These are phyloP conservation scores for Stegodyphus mimosarum DNA, from an alignment of 1,140 invertebrate genomes.

Conservation along the genomic window DNA sequence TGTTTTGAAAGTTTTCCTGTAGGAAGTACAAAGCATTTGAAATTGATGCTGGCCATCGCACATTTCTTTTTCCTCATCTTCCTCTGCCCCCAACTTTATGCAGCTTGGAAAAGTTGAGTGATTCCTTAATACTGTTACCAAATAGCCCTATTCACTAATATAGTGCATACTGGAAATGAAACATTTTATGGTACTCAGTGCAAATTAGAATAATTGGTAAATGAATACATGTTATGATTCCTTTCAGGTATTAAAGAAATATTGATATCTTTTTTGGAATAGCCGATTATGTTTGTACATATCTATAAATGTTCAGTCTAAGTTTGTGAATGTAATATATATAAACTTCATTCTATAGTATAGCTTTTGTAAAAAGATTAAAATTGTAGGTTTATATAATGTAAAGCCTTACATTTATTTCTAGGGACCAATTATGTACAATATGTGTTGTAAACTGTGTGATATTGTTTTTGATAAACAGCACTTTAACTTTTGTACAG, in stretches of 20 bases:
- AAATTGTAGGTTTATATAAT: slow-evolving; percentile 26
- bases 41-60: slow-evolving; percentile 51
- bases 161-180: too few species aligned
- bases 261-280: too few species aligned
- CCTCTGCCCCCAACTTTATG: neutral
- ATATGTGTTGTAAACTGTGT: slow-evolving; percentile 38
- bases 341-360: neutral
- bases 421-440: slow-evolving; percentile 48
- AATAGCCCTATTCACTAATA: too few species aligned
- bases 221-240: too few species aligned
- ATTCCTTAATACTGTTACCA: too few species aligned
- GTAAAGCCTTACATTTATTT: slow-evolving; percentile 30
- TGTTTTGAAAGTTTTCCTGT: neutral
- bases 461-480: slow-evolving; percentile 50
- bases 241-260: too few species aligned
- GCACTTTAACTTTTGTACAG: slow-evolving; percentile 40
- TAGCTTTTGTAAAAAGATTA: neutral
- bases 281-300: slow-evolving; percentile 2
- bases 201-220: too few species aligned
- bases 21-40: slow-evolving; percentile 18
- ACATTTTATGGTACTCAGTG: too few species aligned
- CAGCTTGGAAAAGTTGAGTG: neutral
- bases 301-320: slow-evolving; percentile 5
- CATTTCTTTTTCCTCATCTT: neutral
- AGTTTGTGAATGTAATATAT: neutral